Conservation (phyloP, 2,888 invertebrate genomes). For the Pammene aurita region DNA sequence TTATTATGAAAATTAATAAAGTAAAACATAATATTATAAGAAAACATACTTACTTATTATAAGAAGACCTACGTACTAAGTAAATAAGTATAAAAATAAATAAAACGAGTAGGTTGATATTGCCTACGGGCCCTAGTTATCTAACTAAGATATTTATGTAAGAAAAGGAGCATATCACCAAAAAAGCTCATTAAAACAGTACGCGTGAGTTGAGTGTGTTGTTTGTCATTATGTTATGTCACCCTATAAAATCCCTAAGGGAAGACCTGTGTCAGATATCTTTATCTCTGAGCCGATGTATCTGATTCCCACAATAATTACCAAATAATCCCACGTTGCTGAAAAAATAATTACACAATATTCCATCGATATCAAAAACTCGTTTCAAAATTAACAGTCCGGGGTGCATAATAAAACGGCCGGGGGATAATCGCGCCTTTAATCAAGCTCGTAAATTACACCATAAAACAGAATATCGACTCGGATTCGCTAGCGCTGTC, state of each 20-base stretch:
- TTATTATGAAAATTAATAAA: too few relatives aligned
- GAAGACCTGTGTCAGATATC: background rate
- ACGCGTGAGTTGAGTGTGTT: background rate
- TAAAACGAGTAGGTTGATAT: too few relatives aligned
- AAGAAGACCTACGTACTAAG: too few relatives aligned
- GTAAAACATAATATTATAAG: too few relatives aligned
- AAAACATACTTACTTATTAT: too few relatives aligned
- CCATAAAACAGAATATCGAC: constrained; percentile 34
- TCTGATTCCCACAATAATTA: constrained; percentile 10
- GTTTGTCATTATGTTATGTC: background rate
- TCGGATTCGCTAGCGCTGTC: constrained; percentile 25
- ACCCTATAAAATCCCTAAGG: background rate
- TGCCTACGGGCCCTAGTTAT: too few relatives aligned
- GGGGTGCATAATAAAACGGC: constrained; percentile 35
- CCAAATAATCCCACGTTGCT: background rate
- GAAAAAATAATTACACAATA: constrained; percentile 21
- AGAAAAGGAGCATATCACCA: too few relatives aligned
- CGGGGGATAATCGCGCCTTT: constrained; percentile 31
- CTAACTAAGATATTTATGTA: too few relatives aligned
- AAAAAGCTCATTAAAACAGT: too few relatives aligned
- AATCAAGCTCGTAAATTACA: constrained; percentile 29
- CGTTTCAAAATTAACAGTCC: constrained; percentile 32
- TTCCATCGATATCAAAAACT: constrained; percentile 20
- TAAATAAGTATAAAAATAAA: too few relatives aligned
- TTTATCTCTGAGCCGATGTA: background rate